Evolutionary conservation across 1,140 invertebrate genomes (phyloP), one percentile per base, ranked within the genome.

Genomic region (Capitella teleta): DNA sequence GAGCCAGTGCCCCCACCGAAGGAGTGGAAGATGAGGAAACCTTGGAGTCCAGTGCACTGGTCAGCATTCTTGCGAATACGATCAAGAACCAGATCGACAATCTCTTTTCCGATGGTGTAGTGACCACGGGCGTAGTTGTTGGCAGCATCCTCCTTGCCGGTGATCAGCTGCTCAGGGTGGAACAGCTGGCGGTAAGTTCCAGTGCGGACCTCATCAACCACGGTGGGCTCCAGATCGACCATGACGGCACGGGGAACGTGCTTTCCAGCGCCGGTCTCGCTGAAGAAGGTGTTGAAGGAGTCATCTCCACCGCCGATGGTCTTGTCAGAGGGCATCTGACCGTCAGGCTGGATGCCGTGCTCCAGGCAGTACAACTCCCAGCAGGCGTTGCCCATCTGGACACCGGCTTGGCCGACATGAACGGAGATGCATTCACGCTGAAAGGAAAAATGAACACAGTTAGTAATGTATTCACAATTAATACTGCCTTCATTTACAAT

Each of bases 1-100:
- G 85, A 87, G 5, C 87, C 87, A 54, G 87, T 90, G 36, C 87
- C 87, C 34, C 89, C 90, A 37, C 90, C 89, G 65, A 93, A 91
- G 0, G 85, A 85, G 70, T 89, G 87, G 70, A 90, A 91, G 57
- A 91, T 84, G 12, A 92, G 75, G 70, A 91, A 91, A 16, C 87
- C 87, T 69, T 91, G 86, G 1, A 82, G 70, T 24, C 87, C 85
- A 37, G 83, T 84, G 70, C 87, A 91, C 70, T 87, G 84, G 64
- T 91, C 87, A 10, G 86, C 82, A 48, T 87, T 28, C 50, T 64
- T 64, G 14, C 61, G 50, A 51, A 72, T 65, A 18, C 72, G 49
- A 57, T 73, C 68, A 44, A 71, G 54, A 14, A 67, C 61, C 18
- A 70, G 58, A 48, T 75, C 70, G 36, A 75, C 63, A 23, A 75